Evolutionary conservation across 2,888 invertebrate species (phyloP).

Genomic region (Sabatieria punctata): DNA sequence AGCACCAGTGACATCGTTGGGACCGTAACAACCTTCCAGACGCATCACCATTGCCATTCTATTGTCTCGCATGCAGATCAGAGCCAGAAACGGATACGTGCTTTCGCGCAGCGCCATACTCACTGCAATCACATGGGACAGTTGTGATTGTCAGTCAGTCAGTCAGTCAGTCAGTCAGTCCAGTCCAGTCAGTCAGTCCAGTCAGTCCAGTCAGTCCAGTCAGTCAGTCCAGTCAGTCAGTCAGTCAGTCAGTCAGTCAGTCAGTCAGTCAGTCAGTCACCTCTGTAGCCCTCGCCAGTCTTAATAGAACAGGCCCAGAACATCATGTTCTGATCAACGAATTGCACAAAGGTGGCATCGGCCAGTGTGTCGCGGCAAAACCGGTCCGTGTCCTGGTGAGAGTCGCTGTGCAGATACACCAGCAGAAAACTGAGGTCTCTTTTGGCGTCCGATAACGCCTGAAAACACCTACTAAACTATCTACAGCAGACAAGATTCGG

Average conservation of each 20-base stretch:
- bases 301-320: slow-evolving; percentile 86
- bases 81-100: slow-evolving; percentile 67
- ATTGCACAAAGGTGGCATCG: slow-evolving; percentile 54
- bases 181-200: too few relatives aligned
- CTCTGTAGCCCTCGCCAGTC: slow-evolving; percentile 70
- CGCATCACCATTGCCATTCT: slow-evolving; percentile 79
- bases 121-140: slow-evolving; percentile 47
- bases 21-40: slow-evolving; percentile 64
- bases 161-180: too few relatives aligned
- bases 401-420: slow-evolving; percentile 79
- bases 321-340: slow-evolving; percentile 53
- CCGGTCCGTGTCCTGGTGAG: slow-evolving; percentile 55
- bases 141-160: too few relatives aligned
- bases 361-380: slow-evolving; percentile 49
- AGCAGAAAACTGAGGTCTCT: slow-evolving; percentile 76
- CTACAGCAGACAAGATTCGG: not conserved
- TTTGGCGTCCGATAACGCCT: slow-evolving; percentile 81
- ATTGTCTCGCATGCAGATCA: slow-evolving; percentile 71
- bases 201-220: too few relatives aligned
- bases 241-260: too few relatives aligned
- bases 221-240: too few relatives aligned
- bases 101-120: slow-evolving; percentile 66
- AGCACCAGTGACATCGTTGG: slow-evolving; percentile 52
- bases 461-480: slow-evolving; percentile 11
- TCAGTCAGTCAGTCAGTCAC: too few relatives aligned